Evolutionary conservation across 2,888 invertebrate genomes (phyloP), one percentile per base, ranked within the genome.

Genomic region (Luperina nickerlii): DNA sequence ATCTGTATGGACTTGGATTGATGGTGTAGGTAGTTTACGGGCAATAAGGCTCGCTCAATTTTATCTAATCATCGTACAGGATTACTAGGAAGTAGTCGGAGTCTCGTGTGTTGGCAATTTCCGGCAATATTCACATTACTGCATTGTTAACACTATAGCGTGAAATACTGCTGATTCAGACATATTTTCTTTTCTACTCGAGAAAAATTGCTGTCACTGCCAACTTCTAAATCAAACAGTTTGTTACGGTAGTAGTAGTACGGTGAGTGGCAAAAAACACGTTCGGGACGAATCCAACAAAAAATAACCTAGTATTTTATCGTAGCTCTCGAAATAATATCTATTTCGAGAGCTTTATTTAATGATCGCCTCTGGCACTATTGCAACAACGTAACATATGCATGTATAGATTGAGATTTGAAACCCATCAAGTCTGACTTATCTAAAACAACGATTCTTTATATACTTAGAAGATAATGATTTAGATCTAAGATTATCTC

Each of bases 21-120:
- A 84, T 84, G 71, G 73, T 71, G 78, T 32, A 71, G 27, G 27
- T 51, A 74, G 67, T 78, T 76, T 85, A 71, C 74, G 51, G 24
- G 67, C 57, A 84, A 74, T 82, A 82, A 74, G 78, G 45, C 63
- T 51, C 63, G 67, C 60, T 78, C 82, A 85, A 85, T 85, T 84
- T 82, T 74, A 85, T 85, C 67, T 82, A 74, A 85, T 78, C 67
- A 38, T 77, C 54, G 51, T 20, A 24, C 57, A 69, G 76, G 63
- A 81, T 76, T 78, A 74, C 85, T 60, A 74, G 82, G 82, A 84
- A 78, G 82, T 38, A n/a, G 63, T 70, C 45, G 24, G 45, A 48
- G 68, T 11, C 54, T 67, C 38, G 38, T 74, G 66, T 84, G 70
- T 70, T 48, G 20, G 62, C n/a, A 38, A 72, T 71, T 81, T 69